phyloP scores from a whole-genome alignment of 2,888 invertebrate species.

The Morinoia aosen region DNA sequence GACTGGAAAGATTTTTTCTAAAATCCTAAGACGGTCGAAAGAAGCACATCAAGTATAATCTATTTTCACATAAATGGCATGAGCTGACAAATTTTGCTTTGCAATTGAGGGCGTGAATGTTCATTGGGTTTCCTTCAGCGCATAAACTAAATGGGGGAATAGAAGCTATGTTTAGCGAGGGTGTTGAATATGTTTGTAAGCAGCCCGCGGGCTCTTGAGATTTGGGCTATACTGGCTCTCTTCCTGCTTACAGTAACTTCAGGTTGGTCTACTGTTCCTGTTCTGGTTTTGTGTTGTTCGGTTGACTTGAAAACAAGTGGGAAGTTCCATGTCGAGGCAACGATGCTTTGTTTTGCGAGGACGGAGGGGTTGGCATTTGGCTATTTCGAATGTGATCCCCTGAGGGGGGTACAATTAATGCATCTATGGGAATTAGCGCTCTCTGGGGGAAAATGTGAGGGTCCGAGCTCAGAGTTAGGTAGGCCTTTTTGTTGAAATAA shows the following conservation, averaged over 20 bases:
- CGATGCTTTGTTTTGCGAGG: background rate
- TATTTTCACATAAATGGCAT: background rate
- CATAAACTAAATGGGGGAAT: background rate
- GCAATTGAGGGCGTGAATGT: background rate
- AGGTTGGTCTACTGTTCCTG: background rate
- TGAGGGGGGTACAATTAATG: too few relatives aligned
- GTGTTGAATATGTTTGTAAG: background rate
- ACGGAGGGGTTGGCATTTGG: background rate
- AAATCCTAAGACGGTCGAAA: background rate
- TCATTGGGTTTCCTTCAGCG: background rate
- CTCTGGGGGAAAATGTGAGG: too few relatives aligned
- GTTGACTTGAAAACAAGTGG: background rate
- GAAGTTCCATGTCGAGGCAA: background rate
- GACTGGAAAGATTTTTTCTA: background rate
- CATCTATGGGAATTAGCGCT: too few relatives aligned
- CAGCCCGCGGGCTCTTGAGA: background rate
- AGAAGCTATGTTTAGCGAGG: background rate
- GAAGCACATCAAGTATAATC: background rate
- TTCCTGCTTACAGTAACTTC: background rate
- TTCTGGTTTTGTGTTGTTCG: conserved; percentile 3
- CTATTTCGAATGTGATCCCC: too few relatives aligned
- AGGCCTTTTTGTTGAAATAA: too few relatives aligned
- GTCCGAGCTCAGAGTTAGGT: too few relatives aligned
- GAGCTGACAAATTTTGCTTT: background rate
- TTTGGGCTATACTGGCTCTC: background rate